Evolutionary conservation across 2,797 vertebrate genomes (phyloP).

Genomic region (Rhinophrynus dorsalis): DNA sequence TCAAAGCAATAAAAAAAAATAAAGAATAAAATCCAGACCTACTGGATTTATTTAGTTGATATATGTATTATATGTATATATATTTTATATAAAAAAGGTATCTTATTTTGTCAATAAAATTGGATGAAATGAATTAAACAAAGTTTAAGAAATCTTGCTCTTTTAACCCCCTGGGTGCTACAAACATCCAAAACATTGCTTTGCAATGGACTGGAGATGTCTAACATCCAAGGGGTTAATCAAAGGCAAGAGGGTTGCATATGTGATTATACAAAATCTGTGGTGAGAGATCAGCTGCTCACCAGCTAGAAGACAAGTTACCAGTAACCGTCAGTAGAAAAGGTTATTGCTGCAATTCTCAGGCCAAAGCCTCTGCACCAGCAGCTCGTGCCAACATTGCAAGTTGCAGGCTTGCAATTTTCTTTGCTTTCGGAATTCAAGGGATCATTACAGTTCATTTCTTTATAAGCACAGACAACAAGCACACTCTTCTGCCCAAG

Average conservation of each 20-base stretch:
- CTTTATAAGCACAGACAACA: neutral
- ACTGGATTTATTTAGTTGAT: slow-evolving; percentile 15
- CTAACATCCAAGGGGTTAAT: too few relatives aligned
- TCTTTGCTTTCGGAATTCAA: neutral
- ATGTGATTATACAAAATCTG: slow-evolving; percentile 37
- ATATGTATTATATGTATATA: slow-evolving; percentile 36
- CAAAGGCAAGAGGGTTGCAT: slow-evolving; percentile 62
- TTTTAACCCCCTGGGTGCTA: too few relatives aligned
- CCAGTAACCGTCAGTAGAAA: slow-evolving; percentile 63
- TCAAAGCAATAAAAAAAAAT: slow-evolving; percentile 29
- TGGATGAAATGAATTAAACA: slow-evolving; percentile 60
- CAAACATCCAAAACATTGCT: too few relatives aligned
- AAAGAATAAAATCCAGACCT: slow-evolving; percentile 1
- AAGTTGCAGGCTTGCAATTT: slow-evolving; percentile 21
- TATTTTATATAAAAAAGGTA: slow-evolving; percentile 20
- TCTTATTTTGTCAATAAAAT: slow-evolving; percentile 56
- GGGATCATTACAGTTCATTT: neutral
- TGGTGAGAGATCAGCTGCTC: slow-evolving; percentile 47
- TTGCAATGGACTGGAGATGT: too few relatives aligned
- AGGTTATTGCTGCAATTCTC: slow-evolving; percentile 72
- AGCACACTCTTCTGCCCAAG: neutral
- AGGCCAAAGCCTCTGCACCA: slow-evolving; percentile 8
- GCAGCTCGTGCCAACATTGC: neutral
- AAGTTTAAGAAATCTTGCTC: slow-evolving; percentile 71
- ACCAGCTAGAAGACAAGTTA: slow-evolving; percentile 52